phyloP scores from a whole-genome alignment of 1,140 invertebrate genomes.

The Zaprionus ghesquierei region DNA sequence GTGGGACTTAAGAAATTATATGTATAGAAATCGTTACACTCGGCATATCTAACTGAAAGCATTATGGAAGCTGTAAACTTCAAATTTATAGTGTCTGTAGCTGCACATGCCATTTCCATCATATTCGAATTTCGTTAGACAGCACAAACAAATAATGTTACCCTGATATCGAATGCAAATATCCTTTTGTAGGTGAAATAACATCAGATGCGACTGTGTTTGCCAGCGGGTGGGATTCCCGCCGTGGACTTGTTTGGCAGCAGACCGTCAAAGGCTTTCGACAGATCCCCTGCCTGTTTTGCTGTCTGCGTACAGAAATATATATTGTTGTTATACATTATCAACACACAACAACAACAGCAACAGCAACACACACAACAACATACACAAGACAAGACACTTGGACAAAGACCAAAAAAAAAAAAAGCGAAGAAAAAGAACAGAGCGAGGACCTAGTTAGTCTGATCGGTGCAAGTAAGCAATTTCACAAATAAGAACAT shows the following conservation, averaged over 20 bases:
- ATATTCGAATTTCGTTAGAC: conserved; percentile 3
- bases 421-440: neutral
- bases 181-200: conserved; percentile 37
- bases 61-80: no score
- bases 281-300: conserved; percentile 44
- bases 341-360: conserved; percentile 30
- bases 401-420: conserved; percentile 9
- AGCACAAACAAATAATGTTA: conserved; percentile 18
- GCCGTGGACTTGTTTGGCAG: conserved; percentile 17
- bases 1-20: neutral
- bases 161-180: conserved; percentile 39
- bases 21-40: neutral
- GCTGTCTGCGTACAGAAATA: conserved; percentile 24
- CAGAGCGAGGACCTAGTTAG: conserved; percentile 34
- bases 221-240: conserved; percentile 36
- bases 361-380: conserved; percentile 24
- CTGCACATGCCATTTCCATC: conserved; percentile 4
- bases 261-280: conserved; percentile 38
- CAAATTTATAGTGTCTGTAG: neutral
- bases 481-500: conserved; percentile 53
- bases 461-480: conserved; percentile 44
- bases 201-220: conserved; percentile 44
- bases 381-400: neutral
- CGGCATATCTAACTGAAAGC: neutral
- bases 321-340: conserved; percentile 48